Percentiles rank a stretch among this genome's conserved stretches.
Conservation (phyloP, 2,113 vertebrate genomes). For the Spizaetus ornatus region DNA sequence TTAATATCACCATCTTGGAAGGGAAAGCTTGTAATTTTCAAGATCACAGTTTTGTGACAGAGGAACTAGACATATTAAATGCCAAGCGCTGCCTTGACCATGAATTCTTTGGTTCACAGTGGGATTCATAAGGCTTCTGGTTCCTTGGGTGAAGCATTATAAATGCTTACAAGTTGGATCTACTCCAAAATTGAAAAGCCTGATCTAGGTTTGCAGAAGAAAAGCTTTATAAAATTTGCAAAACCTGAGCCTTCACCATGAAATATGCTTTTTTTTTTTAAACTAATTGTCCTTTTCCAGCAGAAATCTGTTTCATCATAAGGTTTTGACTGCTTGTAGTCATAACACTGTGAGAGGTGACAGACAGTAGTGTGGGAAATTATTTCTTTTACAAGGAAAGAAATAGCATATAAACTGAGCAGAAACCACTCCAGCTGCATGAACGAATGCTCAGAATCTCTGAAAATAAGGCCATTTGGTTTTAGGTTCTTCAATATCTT, state of each 20-base stretch:
- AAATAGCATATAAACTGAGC: not conserved
- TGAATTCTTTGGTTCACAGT: not conserved
- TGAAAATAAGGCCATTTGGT: not conserved
- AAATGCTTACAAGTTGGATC: not conserved
- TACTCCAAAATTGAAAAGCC: not conserved
- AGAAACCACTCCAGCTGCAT: not conserved
- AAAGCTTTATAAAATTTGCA: conserved; percentile 7
- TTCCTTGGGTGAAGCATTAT: not conserved
- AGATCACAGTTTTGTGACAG: not conserved
- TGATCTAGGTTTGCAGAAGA: not conserved
- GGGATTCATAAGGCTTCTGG: not conserved
- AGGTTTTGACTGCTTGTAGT: conserved; percentile 7
- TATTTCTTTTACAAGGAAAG: not conserved
- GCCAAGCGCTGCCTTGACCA: not conserved
- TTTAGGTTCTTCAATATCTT: not conserved
- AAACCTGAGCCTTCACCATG: not conserved
- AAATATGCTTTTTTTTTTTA: not conserved
- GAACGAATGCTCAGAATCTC: not conserved
- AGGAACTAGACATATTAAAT: not conserved
- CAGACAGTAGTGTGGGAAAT: not conserved
- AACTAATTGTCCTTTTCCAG: not conserved
- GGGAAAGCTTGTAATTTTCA: not conserved
- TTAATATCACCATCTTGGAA: not conserved
- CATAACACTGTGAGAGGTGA: not conserved
- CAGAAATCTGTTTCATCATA: not conserved